Conservation (phyloP, 2,797 vertebrate species). For the Crax fasciolata region DNA sequence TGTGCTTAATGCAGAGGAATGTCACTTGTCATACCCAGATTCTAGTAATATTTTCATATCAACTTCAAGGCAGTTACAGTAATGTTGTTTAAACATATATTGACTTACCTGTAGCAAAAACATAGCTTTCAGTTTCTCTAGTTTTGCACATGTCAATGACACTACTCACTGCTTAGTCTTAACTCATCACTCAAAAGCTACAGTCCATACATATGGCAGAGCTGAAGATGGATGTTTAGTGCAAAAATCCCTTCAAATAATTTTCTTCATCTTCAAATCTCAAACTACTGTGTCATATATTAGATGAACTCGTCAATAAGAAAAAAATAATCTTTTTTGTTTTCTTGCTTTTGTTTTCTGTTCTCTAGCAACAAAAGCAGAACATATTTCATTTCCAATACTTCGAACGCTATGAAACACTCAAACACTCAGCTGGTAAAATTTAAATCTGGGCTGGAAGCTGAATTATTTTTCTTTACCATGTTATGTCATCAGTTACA, state of each 20-base stretch:
- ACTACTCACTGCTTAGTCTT: neutral
- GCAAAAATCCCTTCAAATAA: slow-evolving; percentile 9
- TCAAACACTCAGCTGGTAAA: neutral
- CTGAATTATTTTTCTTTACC: neutral
- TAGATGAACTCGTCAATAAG: neutral
- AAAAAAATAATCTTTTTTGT: neutral
- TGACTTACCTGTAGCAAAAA: slow-evolving; percentile 29
- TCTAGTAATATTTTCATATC: slow-evolving; percentile 5
- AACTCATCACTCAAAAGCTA: slow-evolving; percentile 10
- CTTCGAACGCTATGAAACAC: neutral
- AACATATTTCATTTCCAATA: neutral
- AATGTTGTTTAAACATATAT: neutral
- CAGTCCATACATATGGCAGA: neutral
- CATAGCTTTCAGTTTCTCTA: neutral
- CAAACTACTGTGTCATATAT: neutral
- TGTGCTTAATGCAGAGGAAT: slow-evolving; percentile 50
- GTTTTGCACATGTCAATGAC: neutral
- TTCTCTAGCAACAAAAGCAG: neutral
- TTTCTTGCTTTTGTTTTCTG: neutral
- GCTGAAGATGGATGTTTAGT: neutral
- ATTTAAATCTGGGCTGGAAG: neutral
- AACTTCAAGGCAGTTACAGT: slow-evolving; percentile 9
- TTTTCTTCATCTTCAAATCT: slow-evolving; percentile 11
- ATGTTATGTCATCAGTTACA: neutral
- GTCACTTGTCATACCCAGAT: slow-evolving; percentile 19